A percentile compares a stretch with the other conserved stretches of the same genome.
Evolutionary conservation across 2,888 invertebrate species (phyloP).

Genomic region (Hypsopygia costalis): DNA sequence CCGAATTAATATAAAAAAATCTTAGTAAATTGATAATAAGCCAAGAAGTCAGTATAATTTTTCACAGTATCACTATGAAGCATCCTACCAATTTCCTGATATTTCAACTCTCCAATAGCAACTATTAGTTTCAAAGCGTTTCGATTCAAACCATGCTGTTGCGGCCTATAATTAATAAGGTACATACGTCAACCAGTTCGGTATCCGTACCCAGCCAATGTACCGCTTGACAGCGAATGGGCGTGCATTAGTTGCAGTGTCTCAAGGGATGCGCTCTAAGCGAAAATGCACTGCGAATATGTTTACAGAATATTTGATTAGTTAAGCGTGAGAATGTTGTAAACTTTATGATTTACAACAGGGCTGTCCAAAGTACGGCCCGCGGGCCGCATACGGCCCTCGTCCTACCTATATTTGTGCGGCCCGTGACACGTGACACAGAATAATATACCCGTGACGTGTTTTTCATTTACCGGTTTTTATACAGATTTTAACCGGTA

Average conservation of each 20-base stretch:
- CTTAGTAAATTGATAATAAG: too few relatives aligned
- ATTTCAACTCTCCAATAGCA: constrained; percentile 1
- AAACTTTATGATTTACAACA: too few relatives aligned
- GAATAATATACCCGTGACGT: too few relatives aligned
- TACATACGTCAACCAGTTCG: constrained; percentile 46
- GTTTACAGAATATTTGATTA: not conserved
- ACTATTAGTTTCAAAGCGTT: constrained; percentile 37
- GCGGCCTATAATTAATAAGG: constrained; percentile 42
- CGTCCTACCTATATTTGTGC: too few relatives aligned
- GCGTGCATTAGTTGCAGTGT: constrained; percentile 44
- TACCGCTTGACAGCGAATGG: constrained; percentile 57
- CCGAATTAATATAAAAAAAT: too few relatives aligned
- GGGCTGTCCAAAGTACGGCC: too few relatives aligned
- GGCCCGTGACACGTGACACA: too few relatives aligned
- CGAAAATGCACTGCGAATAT: not conserved
- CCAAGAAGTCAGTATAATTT: too few relatives aligned
- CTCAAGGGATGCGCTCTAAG: constrained; percentile 12
- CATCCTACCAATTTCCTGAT: not conserved
- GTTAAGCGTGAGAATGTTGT: not conserved
- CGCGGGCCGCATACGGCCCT: too few relatives aligned
- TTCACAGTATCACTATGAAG: too few relatives aligned
- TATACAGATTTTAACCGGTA: too few relatives aligned
- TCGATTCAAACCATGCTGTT: constrained; percentile 34
- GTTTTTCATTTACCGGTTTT: too few relatives aligned
- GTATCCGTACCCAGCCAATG: constrained; percentile 46